Conservation (phyloP, 1,140 invertebrate species). For the Hyphantria cunea region DNA sequence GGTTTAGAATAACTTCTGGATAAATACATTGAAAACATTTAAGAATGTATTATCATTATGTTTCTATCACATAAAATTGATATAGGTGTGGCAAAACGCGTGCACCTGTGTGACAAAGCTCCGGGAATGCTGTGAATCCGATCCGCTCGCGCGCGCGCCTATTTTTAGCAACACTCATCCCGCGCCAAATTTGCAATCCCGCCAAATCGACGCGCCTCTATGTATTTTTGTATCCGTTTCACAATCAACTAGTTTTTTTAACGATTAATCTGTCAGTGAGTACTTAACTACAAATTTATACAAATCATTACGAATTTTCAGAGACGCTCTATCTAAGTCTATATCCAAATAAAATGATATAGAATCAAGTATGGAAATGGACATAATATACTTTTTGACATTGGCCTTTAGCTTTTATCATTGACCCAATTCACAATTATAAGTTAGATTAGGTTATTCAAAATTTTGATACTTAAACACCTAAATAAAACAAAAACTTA, state of each 20-base stretch:
- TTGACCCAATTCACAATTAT: constrained; percentile 42
- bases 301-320: constrained; percentile 10
- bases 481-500: not conserved
- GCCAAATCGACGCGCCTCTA: constrained; percentile 68
- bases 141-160: constrained; percentile 66
- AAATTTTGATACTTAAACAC: constrained; percentile 9
- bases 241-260: constrained; percentile 55
- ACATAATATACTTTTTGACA: constrained; percentile 52
- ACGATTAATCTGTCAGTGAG: constrained; percentile 12
- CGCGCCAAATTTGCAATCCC: constrained; percentile 79
- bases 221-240: constrained; percentile 76
- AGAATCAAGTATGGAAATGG: too few species aligned
- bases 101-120: constrained; percentile 51
- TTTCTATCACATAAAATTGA: too few species aligned
- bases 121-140: constrained; percentile 71
- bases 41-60: too few species aligned
- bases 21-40: too few species aligned
- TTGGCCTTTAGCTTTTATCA: constrained; percentile 71
- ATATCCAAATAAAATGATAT: too few species aligned
- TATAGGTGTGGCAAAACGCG: not conserved
- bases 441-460: constrained; percentile 32
- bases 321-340: not conserved
- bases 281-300: constrained; percentile 29
- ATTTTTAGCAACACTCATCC: constrained; percentile 65
- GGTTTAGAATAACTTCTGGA: too few species aligned